Evolutionary conservation across 2,888 invertebrate species (phyloP), one percentile per base, ranked within the genome.

Genomic region (Phortica magna): DNA sequence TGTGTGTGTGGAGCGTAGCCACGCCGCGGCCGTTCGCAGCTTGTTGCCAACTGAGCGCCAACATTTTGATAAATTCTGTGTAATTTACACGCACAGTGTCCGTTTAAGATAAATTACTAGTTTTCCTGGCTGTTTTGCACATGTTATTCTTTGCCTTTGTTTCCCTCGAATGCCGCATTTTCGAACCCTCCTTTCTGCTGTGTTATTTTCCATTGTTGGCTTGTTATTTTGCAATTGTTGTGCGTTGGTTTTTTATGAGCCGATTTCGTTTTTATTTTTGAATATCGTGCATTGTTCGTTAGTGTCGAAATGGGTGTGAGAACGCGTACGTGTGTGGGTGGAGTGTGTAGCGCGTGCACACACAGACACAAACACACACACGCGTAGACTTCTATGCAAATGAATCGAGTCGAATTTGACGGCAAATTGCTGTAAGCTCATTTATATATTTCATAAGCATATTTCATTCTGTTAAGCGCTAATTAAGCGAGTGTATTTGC

Each of bases 81-180:
- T 53, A 70, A 70, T 70, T 70, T 71, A 71, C 70, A 71, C 70
- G 70, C 70, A 71, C 70, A 53, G 70, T 71, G 70, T 71, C 70
- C 70, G 70, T 71, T 71, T 71, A 53, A 71, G 70, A 71, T 71
- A 71, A 71, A 71, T 71, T 71, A 71, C 19, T 22, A 1, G 22
- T 17, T 61, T 61, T 19, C 59, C 59, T 61, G 0, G 17, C 10
- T 3, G 2, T 12, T 14, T 9, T 48, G 3, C 14, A 48, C 48
- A 12, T 48, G 10, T 9, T 14, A 48, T 48, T 48, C 14, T 14
- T 48, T 48, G 48, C 48, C 2, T 48, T 48, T 14, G 14, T 48
- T 48, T 9, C 48, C 14, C 6, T 48, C 31, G 31, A 31, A 31
- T 31, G 31, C 31, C 31, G 31, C 31, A 14, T 48, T 48, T 9